These are phyloP conservation scores for Drosophila birchii DNA, from an alignment of 2,888 invertebrate genomes.

Conservation along the genomic window DNA sequence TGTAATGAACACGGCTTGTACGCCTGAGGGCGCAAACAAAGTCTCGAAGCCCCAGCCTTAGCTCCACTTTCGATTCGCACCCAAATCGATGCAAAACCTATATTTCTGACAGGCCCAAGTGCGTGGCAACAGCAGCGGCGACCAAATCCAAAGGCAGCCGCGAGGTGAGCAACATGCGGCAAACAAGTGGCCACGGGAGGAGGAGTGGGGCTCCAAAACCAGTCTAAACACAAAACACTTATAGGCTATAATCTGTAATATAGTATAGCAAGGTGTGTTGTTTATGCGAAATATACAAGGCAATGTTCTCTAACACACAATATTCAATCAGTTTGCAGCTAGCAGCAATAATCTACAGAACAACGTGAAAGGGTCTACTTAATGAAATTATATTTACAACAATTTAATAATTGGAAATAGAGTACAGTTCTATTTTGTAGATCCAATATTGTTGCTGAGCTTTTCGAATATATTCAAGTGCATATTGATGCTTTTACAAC, in stretches of 20 bases:
- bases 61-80: constrained; percentile 60
- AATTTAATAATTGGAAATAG: neutral
- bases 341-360: constrained; percentile 18
- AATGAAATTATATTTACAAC: neutral
- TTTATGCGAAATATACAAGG: constrained; percentile 22
- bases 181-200: constrained; percentile 47
- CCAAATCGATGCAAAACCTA: constrained; percentile 43
- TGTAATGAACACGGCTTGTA: constrained; percentile 60
- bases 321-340: constrained; percentile 23
- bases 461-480: neutral
- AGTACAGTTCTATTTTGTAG: neutral
- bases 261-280: constrained; percentile 33
- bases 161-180: constrained; percentile 72
- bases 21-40: constrained; percentile 57
- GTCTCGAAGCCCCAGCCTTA: constrained; percentile 29
- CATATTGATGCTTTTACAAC: neutral
- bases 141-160: constrained; percentile 41
- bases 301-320: constrained; percentile 10
- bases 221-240: constrained; percentile 34
- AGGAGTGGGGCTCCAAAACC: constrained; percentile 37
- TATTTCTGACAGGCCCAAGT: constrained; percentile 51
- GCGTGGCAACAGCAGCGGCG: constrained; percentile 29
- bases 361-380: constrained; percentile 6
- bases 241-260: constrained; percentile 30
- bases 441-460: neutral